Base-by-base conservation (phyloP, 2,113 vertebrate species). In the Lepisosteus oculatus region DNA sequence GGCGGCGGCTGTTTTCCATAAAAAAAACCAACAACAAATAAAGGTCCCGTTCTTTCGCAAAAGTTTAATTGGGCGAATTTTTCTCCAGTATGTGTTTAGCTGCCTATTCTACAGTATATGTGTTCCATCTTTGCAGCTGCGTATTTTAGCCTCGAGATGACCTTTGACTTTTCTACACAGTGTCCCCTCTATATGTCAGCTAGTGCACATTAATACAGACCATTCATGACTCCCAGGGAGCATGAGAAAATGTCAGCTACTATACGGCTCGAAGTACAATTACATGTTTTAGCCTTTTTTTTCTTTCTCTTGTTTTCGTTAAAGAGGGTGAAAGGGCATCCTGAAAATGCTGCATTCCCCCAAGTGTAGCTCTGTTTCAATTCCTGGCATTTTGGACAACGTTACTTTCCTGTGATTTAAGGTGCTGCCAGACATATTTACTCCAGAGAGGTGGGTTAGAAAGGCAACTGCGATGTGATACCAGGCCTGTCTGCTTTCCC, bases 401-500 rank as follows among this genome's bases (percentile, higher is more conserved):
- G 2, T 3, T 43, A 57, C 56, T 45, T 81, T 80, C 67, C 73
- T 78, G 59, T 74, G 43, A 43, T 69, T 69, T 0, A 2, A 59
- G 74, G 76, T 14, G 72, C 70, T 71, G 57, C 42, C 54, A 72
- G 68, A 9, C 65, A 65, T 84, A 76, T 81, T 83, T 56, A 74
- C 71, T 84, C 69, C 61, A 64, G 45, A 12, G 61, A 76, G 83
- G 51, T 76, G 64, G 42, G 14, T 78, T 43, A 65, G 68, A 70
- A 76, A 55, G 65, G 0, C 0, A 80, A 67, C 13, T 70, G 77
- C 69, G 72, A 0, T 73, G 72, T 79, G 75, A 72, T 68, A 69
- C 61, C 6, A 43, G 80, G 76, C 77, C 55, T 55, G 43, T 84
- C 72, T 78, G 79, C 82, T 85, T 71, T 70, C 41, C 57, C 3